Evolutionary conservation across 2,797 vertebrate genomes (phyloP).

Genomic region (Loris lydekkerianus): DNA sequence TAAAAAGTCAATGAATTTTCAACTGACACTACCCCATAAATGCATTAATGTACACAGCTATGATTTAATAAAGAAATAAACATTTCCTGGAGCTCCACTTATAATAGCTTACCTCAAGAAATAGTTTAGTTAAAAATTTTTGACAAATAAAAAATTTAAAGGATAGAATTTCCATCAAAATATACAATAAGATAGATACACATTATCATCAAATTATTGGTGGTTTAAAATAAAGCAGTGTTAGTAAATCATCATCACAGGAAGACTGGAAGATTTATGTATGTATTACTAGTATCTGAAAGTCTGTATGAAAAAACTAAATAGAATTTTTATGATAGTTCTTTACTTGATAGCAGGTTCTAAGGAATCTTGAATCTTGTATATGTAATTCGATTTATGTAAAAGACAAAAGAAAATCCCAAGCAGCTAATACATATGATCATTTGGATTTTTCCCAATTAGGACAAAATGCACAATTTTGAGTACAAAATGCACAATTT

Average conservation of each 20-base stretch:
- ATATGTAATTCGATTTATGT: background rate
- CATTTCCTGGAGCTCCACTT: background rate
- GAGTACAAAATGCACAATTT: background rate
- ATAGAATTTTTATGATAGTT: background rate
- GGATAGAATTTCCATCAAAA: background rate
- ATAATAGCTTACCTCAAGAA: background rate
- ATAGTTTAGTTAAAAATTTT: slow-evolving; percentile 12
- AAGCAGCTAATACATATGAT: background rate
- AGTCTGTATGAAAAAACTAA: background rate
- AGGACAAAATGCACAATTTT: background rate
- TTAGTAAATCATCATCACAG: slow-evolving; percentile 20
- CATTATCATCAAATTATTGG: background rate
- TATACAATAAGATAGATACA: background rate
- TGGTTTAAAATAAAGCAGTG: background rate
- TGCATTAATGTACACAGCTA: too few relatives aligned
- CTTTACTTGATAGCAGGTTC: background rate
- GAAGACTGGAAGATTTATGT: slow-evolving; percentile 5
- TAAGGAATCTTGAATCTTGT: background rate
- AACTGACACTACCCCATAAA: background rate
- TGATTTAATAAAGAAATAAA: slow-evolving; percentile 32
- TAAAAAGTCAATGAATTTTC: slow-evolving; percentile 34
- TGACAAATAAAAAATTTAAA: slow-evolving; percentile 20
- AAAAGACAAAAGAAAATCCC: background rate
- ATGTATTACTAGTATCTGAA: background rate
- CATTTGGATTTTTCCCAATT: background rate